Base-by-base conservation (phyloP, 2,888 invertebrate genomes). In the Stenoptilia bipunctidactyla region DNA sequence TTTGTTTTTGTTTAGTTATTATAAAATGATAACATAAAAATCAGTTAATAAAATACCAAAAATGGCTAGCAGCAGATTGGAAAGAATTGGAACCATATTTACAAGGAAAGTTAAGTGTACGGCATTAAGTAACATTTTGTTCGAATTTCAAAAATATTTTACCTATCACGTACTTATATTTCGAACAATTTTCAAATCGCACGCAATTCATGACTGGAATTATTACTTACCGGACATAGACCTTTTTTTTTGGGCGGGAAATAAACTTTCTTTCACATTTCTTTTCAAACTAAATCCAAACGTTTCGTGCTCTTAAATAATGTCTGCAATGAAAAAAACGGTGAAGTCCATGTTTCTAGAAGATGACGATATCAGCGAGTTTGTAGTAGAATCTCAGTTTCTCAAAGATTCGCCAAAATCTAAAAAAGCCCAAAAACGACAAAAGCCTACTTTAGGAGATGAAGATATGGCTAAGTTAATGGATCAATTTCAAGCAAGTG, bases 41-140 rank as follows among this genome's bases (percentile, higher is more conserved):
- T n/a, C n/a, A n/a, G n/a, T n/a, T n/a, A n/a, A n/a, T n/a, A n/a
- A n/a, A n/a, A n/a, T n/a, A n/a, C n/a, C n/a, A n/a, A n/a, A n/a
- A 42, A 90, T 90, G 90, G 90, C 90, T 25, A 86, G 87, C 46
- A 89, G 88, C 66, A 85, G 91, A 51, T 75, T 91, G 46, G 91
- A 91, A 74, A 89, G 88, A 68, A 89, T 91, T 56, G 91, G 91
- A 37, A 91, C 90, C 15, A 91, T 91, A 58, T 90, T 87, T 56
- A 82, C 88, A 2, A 85, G 91, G 91, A 90, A 77, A 50, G 61
- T 53, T n/a, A n/a, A n/a, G n/a, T n/a, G n/a, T n/a, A n/a, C n/a
- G n/a, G n/a, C n/a, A n/a, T n/a, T n/a, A n/a, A n/a, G 20, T 20
- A 20, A 20, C 20, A 8, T 20, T 8, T 8, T 20, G 20, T 20